phyloP scores from a whole-genome alignment of 1,140 invertebrate species.

The Hypsibius dujardini region DNA sequence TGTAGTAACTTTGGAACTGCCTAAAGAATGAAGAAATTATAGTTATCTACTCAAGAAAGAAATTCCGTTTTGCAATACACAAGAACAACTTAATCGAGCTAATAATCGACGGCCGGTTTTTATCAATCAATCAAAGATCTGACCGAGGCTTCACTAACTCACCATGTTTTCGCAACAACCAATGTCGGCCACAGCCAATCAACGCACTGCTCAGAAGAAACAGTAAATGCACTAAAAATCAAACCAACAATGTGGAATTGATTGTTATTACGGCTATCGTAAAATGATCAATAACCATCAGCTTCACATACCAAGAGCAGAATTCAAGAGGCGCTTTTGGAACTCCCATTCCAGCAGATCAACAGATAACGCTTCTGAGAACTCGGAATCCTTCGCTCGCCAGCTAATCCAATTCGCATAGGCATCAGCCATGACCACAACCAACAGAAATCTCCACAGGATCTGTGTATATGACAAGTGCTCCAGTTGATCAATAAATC shows the following conservation, averaged over 20 bases:
- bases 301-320: background rate
- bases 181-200: background rate
- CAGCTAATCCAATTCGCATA: slow-evolving; percentile 7
- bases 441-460: slow-evolving; percentile 7
- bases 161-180: background rate
- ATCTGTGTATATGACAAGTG: background rate
- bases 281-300: background rate
- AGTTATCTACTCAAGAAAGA: background rate
- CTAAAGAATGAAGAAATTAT: no score
- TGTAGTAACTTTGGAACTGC: background rate
- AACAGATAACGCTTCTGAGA: background rate
- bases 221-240: background rate
- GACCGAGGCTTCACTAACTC: background rate
- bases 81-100: background rate
- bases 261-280: background rate
- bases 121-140: background rate
- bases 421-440: slow-evolving; percentile 12
- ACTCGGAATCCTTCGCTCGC: background rate
- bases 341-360: slow-evolving; percentile 14
- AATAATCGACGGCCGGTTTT: no score
- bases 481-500: background rate
- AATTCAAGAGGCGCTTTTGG: slow-evolving; percentile 1
- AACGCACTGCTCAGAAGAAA: background rate
- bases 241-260: background rate
- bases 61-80: background rate